Conservation (phyloP, 2,888 invertebrate species). For the Leptinotarsa rubiginosa region DNA sequence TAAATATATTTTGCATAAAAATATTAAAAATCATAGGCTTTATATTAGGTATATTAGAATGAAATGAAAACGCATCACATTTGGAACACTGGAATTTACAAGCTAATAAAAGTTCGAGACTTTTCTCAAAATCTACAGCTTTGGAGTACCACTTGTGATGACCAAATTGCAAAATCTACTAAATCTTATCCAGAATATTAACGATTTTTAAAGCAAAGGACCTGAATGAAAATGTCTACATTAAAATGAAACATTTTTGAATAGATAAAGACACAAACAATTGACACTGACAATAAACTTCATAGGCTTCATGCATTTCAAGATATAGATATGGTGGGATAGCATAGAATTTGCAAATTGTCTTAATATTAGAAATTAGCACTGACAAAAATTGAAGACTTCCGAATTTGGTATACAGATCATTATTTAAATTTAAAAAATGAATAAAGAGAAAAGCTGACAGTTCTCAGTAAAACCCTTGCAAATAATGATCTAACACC, state of each 20-base stretch:
- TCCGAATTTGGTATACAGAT: constrained; percentile 1
- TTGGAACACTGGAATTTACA: constrained; percentile 13
- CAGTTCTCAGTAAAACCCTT: background rate
- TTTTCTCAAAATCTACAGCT: background rate
- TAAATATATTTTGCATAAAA: constrained; percentile 49
- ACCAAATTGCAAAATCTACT: background rate
- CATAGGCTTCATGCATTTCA: constrained; percentile 13
- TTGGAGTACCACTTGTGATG: constrained; percentile 14
- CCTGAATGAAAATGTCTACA: constrained; percentile 18
- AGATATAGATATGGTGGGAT: constrained; percentile 6
- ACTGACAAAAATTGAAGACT: constrained; percentile 5
- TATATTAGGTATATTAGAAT: constrained; percentile 35
- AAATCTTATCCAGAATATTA: background rate
- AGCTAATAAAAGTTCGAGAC: background rate
- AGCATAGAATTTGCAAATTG: background rate
- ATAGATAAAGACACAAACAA: constrained; percentile 28
- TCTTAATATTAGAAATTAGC: background rate
- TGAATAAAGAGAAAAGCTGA: background rate
- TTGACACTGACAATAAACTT: constrained; percentile 17
- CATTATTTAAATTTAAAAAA: background rate
- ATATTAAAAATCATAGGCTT: constrained; percentile 48
- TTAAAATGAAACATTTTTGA: constrained; percentile 18
- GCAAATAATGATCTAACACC: constrained; percentile 4
- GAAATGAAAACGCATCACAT: constrained; percentile 31
- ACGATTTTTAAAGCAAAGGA: background rate